Base-by-base conservation (phyloP, 2,113 vertebrate species). In the Nymphicus hollandicus region DNA sequence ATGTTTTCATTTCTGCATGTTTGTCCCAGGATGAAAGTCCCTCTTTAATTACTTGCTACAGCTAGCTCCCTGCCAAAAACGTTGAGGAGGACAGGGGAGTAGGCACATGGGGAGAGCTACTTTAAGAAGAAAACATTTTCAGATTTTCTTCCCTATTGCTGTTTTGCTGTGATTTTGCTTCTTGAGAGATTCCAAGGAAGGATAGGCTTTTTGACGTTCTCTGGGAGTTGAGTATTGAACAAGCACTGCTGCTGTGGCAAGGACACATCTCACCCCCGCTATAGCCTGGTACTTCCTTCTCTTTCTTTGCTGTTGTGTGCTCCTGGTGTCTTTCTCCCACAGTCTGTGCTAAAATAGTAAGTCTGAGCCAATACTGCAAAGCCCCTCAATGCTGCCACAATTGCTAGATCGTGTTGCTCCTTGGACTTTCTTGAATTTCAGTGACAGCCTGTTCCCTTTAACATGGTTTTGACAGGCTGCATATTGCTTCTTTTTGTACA, bases 401-500 rank as follows among this genome's bases (percentile, higher is more conserved):
- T 0, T 47, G 22, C 65, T 89, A 68, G 68, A 61, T 43, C 10
- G 1, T 13, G 33, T 39, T 43, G 77, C 49, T 81, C 56, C 63
- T 82, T 23, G 25, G 52, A 46, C 56, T 49, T 55, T 39, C 46
- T 11, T 43, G 53, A 69, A n/a, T 74, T 78, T 91, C 91, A 84
- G 60, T 79, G 90, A 58, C 0, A 0, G 35, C 43, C 66, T 86
- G 76, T 91, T 93, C 85, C 39, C 37, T 91, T 66, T 61, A 64
- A 41, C 1, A 9, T 76, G 73, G 50, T 81, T 91, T 86, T 90
- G 91, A 82, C 77, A 76, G 13, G 22, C 95, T 96, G 84, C 88
- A 69, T 84, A 44, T 97, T 97, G 73, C 94, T 90, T 50, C 81
- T 94, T 88, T 88, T 89, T 96, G 93, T 89, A 95, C 93, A 97